Base-by-base conservation (phyloP, 2,888 invertebrate species). In the Cremastobaeus sp. region DNA sequence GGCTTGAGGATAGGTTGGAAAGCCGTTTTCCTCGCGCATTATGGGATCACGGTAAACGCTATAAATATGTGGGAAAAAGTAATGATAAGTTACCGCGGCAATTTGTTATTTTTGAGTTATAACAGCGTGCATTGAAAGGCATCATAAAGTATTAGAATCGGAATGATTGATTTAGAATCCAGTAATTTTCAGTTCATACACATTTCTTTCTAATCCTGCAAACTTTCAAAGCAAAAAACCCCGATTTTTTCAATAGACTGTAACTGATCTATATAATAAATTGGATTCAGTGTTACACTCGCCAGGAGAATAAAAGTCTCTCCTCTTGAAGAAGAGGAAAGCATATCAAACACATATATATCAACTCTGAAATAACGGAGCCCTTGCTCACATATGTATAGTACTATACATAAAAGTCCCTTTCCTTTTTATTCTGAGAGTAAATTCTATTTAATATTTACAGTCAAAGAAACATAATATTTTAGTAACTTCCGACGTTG, bases 331-430 rank as follows among this genome's bases (percentile, higher is more conserved):
- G 50, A 41, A 50, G 41, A 62, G 62, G 41, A 50, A 41, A 50
- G 41, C 50, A 62, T 50, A 62, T 62, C 62, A 62, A 62, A 62
- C 50, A 62, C 62, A 62, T 41, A 50, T 50, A 50, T 17, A 62
- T 50, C 43, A 62, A 57, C 60, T n/a, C 5, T 8, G 25, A 35
- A 34, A 39, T 60, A 60, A 60, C 60, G 60, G 60, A 30, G 48
- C 18, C 17, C 20, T 34, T 39, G n/a, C 48, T 8, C 50, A 41
- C 39, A 12, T 62, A 21, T 62, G 21, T 32, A 62, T 62, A 39
- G 39, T 50, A 41, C 32, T 5, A 30, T 35, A n/a, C n/a, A n/a
- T n/a, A n/a, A n/a, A n/a, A n/a, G n/a, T 39, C 17, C 32, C 32
- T 41, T 55, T 18, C 34, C 30, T 39, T 30, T 59, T 59, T 45